Conservation (phyloP, 2,113 vertebrate species). For the Anguilla rostrata region DNA sequence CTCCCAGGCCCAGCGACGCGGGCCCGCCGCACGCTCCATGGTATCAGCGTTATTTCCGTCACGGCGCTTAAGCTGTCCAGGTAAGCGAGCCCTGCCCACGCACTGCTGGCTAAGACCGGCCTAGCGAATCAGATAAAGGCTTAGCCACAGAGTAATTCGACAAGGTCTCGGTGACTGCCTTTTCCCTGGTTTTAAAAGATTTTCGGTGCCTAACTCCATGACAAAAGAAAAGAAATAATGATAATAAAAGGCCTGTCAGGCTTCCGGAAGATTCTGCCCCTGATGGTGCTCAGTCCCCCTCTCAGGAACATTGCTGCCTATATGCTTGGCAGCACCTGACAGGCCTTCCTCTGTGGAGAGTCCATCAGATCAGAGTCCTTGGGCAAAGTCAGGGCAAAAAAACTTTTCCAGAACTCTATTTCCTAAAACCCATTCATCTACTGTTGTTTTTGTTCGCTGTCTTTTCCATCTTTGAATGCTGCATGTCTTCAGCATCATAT, state of each 20-base stretch:
- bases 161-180: slow-evolving; percentile 36
- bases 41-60: slow-evolving; percentile 31
- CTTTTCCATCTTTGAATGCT: background rate
- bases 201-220: slow-evolving; percentile 37
- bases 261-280: slow-evolving; percentile 23
- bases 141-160: slow-evolving; percentile 34
- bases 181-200: slow-evolving; percentile 43
- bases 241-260: slow-evolving; percentile 49
- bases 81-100: slow-evolving; percentile 29
- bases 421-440: background rate
- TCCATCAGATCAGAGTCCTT: slow-evolving; percentile 52
- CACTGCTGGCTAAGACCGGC: slow-evolving; percentile 20
- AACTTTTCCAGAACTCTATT: slow-evolving; percentile 29
- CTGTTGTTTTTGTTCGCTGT: background rate
- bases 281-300: slow-evolving; percentile 13
- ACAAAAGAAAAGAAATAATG: slow-evolving; percentile 58
- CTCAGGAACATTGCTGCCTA: background rate
- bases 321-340: slow-evolving; percentile 5
- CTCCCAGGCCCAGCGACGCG: background rate
- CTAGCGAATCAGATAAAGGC: slow-evolving; percentile 37
- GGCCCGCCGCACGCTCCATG: slow-evolving; percentile 30
- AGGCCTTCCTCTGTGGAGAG: slow-evolving; percentile 1
- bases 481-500: background rate
- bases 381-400: slow-evolving; percentile 51
- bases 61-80: slow-evolving; percentile 34